phyloP scores from a whole-genome alignment of 2,113 vertebrate species.

The Eolophus roseicapilla region DNA sequence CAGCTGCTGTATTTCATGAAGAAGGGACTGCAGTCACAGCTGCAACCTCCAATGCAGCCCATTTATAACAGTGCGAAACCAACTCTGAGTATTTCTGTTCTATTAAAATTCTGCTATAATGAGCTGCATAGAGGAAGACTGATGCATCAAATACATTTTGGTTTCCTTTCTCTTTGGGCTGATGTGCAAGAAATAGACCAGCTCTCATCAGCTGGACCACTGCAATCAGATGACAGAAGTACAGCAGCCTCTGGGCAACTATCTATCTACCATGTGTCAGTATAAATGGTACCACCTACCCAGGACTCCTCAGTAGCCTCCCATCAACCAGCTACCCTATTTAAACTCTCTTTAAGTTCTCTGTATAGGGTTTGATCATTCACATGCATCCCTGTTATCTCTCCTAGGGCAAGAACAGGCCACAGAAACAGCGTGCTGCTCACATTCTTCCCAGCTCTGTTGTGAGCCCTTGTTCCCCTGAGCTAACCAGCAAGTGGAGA shows the following conservation, averaged over 20 bases:
- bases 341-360: neutral
- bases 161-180: neutral
- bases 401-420: neutral
- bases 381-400: neutral
- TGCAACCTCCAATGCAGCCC: neutral
- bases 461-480: neutral
- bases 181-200: neutral
- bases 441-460: neutral
- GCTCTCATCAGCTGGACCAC: neutral
- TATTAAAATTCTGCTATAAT: neutral
- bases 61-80: neutral
- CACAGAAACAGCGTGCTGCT: neutral
- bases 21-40: neutral
- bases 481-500: neutral
- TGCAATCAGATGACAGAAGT: neutral
- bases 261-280: rapidly evolving
- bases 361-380: neutral
- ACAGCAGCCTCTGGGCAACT: neutral
- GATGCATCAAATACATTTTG: neutral
- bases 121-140: neutral
- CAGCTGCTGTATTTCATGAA: neutral
- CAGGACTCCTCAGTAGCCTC: rapidly evolving
- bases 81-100: neutral
- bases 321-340: neutral
- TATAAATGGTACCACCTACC: neutral